Percentiles rank a stretch among this genome's conserved stretches.
Evolutionary conservation across 2,113 vertebrate species (phyloP).

Genomic region (Danio rerio): GRCz12tu NC_133186.1:4722501-4723000

Average conservation of each 20-base stretch:
- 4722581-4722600: constrained; percentile 38
- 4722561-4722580: constrained; percentile 36
- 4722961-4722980: constrained; percentile 39
- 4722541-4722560: constrained; percentile 39
- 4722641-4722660: constrained; percentile 45
- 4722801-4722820: constrained; percentile 61
- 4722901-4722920: constrained; percentile 9
- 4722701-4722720: constrained; percentile 42
- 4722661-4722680: constrained; percentile 37
- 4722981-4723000: constrained; percentile 43
- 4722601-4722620: constrained; percentile 59
- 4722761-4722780: constrained; percentile 61
- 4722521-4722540: constrained; percentile 62
- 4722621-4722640: constrained; percentile 23
- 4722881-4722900: constrained; percentile 25
- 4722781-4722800: constrained; percentile 60
- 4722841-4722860: constrained; percentile 29
- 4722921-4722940: constrained; percentile 47
- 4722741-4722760: constrained; percentile 62
- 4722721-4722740: constrained; percentile 61
- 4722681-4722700: constrained; percentile 35
- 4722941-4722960: constrained; percentile 55
- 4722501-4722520: constrained; percentile 65
- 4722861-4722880: constrained; percentile 14
- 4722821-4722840: constrained; percentile 13